These are phyloP conservation scores for Gyrodactylus salaris DNA, from an alignment of 1,140 invertebrate species.

Conservation along the genomic window DNA sequence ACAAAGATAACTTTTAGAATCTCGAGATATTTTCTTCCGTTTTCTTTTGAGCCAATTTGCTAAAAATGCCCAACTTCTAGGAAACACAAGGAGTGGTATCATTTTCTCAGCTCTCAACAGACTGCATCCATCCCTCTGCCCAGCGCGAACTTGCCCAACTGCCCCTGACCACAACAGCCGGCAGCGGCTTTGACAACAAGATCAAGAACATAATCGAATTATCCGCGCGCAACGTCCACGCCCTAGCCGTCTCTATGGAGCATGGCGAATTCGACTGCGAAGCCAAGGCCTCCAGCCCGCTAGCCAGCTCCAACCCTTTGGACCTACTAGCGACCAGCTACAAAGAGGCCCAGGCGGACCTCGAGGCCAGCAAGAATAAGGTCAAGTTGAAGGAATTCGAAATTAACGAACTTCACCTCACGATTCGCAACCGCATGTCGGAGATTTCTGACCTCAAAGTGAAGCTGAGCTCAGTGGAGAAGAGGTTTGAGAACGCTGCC, in stretches of 20 bases:
- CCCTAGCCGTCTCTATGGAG: not conserved
- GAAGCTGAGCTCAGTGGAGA: not conserved
- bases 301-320: not conserved
- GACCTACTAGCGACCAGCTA: not conserved
- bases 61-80: too few species aligned
- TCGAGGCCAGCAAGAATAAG: not conserved
- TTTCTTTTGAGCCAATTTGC: too few species aligned
- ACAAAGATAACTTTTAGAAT: not conserved
- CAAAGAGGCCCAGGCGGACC: not conserved
- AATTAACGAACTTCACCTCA: not conserved
- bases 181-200: not conserved
- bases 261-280: not conserved
- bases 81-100: not conserved
- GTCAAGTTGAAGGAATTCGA: not conserved
- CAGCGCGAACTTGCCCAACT: not conserved
- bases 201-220: not conserved
- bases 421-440: not conserved
- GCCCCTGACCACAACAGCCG: not conserved
- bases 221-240: not conserved
- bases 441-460: not conserved
- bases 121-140: not conserved
- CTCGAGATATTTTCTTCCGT: not conserved
- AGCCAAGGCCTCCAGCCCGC: not conserved
- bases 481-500: not conserved
- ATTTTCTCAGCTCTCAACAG: not conserved